Evolutionary conservation across 2,888 invertebrate genomes (phyloP).

Genomic region (Drosophila atroscutellata): DNA sequence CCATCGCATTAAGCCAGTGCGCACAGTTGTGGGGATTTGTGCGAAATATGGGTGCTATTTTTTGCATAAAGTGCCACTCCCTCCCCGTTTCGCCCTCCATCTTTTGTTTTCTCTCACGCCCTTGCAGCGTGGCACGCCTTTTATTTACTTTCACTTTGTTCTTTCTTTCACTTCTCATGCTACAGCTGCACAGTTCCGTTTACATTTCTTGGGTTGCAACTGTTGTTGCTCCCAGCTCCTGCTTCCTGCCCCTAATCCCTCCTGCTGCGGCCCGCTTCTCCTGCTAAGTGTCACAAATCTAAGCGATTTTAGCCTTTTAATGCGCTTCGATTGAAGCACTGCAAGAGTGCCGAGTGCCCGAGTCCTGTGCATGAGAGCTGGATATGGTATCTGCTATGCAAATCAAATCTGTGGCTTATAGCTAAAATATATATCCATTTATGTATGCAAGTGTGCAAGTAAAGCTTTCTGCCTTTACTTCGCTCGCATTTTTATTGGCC

Average conservation of each 20-base stretch:
- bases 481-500: constrained; percentile 1
- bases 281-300: constrained; percentile 75
- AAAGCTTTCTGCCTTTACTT: not conserved
- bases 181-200: constrained; percentile 64
- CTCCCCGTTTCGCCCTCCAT: not conserved
- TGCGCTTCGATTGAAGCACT: constrained; percentile 69
- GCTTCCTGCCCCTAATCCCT: constrained; percentile 4
- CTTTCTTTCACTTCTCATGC: constrained; percentile 60
- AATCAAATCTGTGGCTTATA: constrained; percentile 45
- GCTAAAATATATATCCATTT: constrained; percentile 9
- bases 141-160: constrained; percentile 72
- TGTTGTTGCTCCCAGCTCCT: constrained; percentile 23
- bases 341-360: constrained; percentile 25
- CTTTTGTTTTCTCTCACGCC: constrained; percentile 1
- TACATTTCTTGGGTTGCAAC: constrained; percentile 47
- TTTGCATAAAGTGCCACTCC: constrained; percentile 63
- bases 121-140: constrained; percentile 13
- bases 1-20: constrained; percentile 59
- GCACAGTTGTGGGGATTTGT: constrained; percentile 60
- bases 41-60: constrained; percentile 72
- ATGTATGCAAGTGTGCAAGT: not conserved
- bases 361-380: constrained; percentile 11
- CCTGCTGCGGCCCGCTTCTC: constrained; percentile 14
- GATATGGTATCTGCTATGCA: constrained; percentile 41
- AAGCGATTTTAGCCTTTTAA: constrained; percentile 74